Conservation (phyloP, 2,113 vertebrate species). For the Coptodon rendalli region DNA sequence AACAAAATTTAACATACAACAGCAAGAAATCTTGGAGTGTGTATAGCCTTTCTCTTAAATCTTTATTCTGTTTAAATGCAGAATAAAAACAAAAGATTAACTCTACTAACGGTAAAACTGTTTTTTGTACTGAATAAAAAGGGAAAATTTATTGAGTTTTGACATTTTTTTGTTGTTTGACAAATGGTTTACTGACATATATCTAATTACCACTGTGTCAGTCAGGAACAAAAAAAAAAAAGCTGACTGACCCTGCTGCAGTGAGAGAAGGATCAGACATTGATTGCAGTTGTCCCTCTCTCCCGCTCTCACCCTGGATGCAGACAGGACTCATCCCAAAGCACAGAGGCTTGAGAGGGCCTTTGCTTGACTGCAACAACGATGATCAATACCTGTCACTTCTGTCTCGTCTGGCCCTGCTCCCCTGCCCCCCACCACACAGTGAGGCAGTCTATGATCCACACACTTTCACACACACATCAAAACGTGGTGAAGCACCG, state of each 20-base stretch:
- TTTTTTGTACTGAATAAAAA: background rate
- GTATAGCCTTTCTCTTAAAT: background rate
- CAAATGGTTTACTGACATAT: constrained; percentile 16
- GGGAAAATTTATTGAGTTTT: background rate
- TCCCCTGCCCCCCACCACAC: constrained; percentile 1
- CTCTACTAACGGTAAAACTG: background rate
- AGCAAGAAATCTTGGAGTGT: background rate
- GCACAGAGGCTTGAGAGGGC: constrained; percentile 62
- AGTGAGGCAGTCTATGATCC: background rate
- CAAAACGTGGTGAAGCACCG: background rate
- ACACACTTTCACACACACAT: background rate
- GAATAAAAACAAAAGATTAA: background rate
- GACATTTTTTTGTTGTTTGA: background rate
- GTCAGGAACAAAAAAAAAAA: constrained; percentile 36
- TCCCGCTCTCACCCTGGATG: constrained; percentile 18
- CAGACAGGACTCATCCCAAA: constrained; percentile 54
- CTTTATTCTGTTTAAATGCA: background rate
- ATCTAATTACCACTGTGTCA: constrained; percentile 47
- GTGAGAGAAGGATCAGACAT: constrained; percentile 43
- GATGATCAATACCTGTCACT: constrained; percentile 76
- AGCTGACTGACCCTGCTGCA: constrained; percentile 31
- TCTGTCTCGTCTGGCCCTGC: constrained; percentile 58
- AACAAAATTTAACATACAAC: background rate
- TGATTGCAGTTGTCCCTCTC: constrained; percentile 49
- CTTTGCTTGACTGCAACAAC: constrained; percentile 61